A percentile compares a stretch with the other conserved stretches of the same genome.
Evolutionary conservation across 1,140 invertebrate genomes (phyloP).

Genomic region (Leptopilina boulardi): DNA sequence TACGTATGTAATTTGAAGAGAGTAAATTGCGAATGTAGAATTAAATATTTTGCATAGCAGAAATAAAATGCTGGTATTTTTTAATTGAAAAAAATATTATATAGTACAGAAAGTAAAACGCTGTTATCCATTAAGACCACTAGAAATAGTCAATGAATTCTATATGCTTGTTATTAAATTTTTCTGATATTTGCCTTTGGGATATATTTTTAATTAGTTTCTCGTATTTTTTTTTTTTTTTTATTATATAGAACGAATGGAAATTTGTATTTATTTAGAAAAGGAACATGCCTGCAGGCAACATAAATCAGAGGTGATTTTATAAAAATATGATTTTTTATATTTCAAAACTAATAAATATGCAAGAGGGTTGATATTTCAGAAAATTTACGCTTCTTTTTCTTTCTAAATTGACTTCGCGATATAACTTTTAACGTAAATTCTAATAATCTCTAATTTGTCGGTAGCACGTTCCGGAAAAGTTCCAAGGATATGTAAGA

Average conservation of each 20-base stretch:
- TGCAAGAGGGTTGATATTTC: slow-evolving; percentile 55
- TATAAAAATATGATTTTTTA: too few species aligned
- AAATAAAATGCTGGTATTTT: neutral
- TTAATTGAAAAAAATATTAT: neutral
- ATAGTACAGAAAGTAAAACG: too few species aligned
- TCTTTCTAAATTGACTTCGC: slow-evolving; percentile 52
- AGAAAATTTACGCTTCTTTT: slow-evolving; percentile 54
- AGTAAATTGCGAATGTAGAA: neutral
- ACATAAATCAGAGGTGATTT: too few species aligned
- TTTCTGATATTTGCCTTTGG: too few species aligned
- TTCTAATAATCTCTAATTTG: slow-evolving; percentile 70
- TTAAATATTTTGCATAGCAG: neutral
- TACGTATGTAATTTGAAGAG: neutral
- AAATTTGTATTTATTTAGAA: too few species aligned
- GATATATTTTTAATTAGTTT: too few species aligned
- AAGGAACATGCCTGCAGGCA: too few species aligned
- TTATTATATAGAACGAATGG: too few species aligned
- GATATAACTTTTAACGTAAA: slow-evolving; percentile 68
- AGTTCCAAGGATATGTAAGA: slow-evolving; percentile 53
- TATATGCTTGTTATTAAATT: neutral
- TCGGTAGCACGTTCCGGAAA: slow-evolving; percentile 56
- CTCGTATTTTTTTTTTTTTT: too few species aligned
- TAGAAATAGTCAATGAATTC: too few species aligned
- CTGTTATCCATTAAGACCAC: neutral
- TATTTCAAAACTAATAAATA: slow-evolving; percentile 55